A percentile compares a stretch with the other conserved stretches of the same genome.
Evolutionary conservation across 2,888 invertebrate genomes (phyloP).

Genomic region (Trissolcus brochymenae): DNA sequence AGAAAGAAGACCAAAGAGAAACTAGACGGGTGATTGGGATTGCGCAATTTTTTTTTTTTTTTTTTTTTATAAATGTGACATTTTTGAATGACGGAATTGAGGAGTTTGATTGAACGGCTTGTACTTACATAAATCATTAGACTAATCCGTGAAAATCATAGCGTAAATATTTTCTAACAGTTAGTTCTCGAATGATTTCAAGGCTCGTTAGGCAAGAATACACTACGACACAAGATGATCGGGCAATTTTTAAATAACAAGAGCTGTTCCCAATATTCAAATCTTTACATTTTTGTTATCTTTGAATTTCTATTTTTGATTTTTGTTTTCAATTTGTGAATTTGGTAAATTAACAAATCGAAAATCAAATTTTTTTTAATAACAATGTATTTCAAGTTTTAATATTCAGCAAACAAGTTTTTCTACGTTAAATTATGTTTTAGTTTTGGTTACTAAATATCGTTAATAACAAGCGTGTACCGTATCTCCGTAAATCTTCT

Average conservation of each 20-base stretch:
- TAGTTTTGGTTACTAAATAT: no score
- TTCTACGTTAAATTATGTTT: no score
- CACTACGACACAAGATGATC: conserved; percentile 33
- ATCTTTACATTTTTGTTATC: not conserved
- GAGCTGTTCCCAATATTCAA: conserved; percentile 13
- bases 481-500: conserved; percentile 52
- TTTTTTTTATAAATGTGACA: not conserved
- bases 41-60: not conserved
- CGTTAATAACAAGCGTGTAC: conserved; percentile 37
- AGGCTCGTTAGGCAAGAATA: conserved; percentile 39
- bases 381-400: no score
- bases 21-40: no score
- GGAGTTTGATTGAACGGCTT: conserved; percentile 21
- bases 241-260: conserved; percentile 37
- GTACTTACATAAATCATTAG: conserved; percentile 29
- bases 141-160: conserved; percentile 34
- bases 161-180: conserved; percentile 36
- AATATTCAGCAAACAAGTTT: no score
- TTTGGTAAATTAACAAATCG: not conserved
- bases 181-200: conserved; percentile 32
- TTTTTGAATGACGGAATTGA: not conserved
- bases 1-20: no score
- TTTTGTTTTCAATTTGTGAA: not conserved
- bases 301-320: not conserved
- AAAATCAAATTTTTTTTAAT: no score